Conservation (phyloP, 2,888 invertebrate genomes). For the Drosophila multiciliata region DNA sequence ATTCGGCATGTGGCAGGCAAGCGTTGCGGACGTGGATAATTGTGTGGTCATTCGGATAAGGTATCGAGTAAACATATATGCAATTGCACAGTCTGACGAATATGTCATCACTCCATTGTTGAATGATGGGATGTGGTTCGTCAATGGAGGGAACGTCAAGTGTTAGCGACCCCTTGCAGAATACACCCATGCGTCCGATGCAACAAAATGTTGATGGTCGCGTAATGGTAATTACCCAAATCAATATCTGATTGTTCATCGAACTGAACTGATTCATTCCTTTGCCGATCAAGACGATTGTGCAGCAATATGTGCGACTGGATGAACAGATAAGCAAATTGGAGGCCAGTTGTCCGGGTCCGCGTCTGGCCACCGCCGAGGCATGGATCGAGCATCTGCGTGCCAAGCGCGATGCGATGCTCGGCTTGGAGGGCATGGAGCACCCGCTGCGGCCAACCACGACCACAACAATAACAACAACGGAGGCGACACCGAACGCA, state of each 20-base stretch:
- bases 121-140: slow-evolving; percentile 81
- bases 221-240: slow-evolving; percentile 41
- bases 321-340: slow-evolving; percentile 82
- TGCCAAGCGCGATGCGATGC: slow-evolving; percentile 72
- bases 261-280: slow-evolving; percentile 4
- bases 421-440: slow-evolving; percentile 64
- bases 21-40: slow-evolving; percentile 40
- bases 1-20: slow-evolving; percentile 63
- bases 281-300: slow-evolving; percentile 52
- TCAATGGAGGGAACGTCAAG: slow-evolving; percentile 74
- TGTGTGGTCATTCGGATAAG: background rate
- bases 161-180: slow-evolving; percentile 57
- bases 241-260: background rate
- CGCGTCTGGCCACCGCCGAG: slow-evolving; percentile 83
- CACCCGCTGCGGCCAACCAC: slow-evolving; percentile 7
- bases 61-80: slow-evolving; percentile 9
- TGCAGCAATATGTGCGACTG: slow-evolving; percentile 81
- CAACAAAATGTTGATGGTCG: slow-evolving; percentile 57
- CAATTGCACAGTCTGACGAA: slow-evolving; percentile 37
- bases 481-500: background rate
- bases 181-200: slow-evolving; percentile 32
- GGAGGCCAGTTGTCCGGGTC: slow-evolving; percentile 83
- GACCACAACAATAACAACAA: background rate
- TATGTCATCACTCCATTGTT: slow-evolving; percentile 33
- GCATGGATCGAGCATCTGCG: slow-evolving; percentile 84